These are phyloP conservation scores for Tadarida brasiliensis DNA, from an alignment of 2,797 vertebrate species.

Conservation along the genomic window DNA sequence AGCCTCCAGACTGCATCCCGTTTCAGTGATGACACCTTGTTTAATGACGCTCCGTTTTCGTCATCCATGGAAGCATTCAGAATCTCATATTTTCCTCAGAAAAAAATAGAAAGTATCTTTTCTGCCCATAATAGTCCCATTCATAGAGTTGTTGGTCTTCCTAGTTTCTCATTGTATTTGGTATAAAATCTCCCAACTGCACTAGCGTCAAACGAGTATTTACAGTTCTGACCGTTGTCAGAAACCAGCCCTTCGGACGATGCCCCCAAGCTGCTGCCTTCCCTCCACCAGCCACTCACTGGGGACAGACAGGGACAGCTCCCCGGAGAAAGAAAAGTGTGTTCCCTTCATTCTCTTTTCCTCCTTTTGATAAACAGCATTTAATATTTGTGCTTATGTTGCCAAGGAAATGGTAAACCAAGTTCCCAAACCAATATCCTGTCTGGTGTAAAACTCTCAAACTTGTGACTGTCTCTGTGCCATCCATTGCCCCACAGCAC, in stretches of 20 bases:
- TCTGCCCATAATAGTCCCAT: not conserved
- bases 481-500: fast-evolving
- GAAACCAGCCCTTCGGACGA: not conserved
- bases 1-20: not conserved
- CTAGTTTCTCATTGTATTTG: not conserved
- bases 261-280: not conserved
- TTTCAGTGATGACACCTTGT: not conserved
- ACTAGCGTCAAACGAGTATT: not conserved
- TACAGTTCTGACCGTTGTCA: not conserved
- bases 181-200: not conserved
- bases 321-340: not conserved
- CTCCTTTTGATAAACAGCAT: constrained; percentile 64
- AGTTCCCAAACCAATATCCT: constrained; percentile 62
- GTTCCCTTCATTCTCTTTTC: constrained; percentile 11
- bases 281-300: not conserved
- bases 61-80: not conserved
- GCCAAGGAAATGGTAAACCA: constrained; percentile 73
- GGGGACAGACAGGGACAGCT: not conserved
- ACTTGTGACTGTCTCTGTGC: not conserved
- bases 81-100: constrained; percentile 45
- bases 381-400: constrained; percentile 73
- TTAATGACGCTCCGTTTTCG: constrained; percentile 40
- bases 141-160: not conserved
- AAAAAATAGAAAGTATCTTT: not conserved
- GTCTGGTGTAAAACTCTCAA: constrained; percentile 26